Evolutionary conservation across 2,888 invertebrate genomes (phyloP).

Genomic region (Chydorus sphaericus): DNA sequence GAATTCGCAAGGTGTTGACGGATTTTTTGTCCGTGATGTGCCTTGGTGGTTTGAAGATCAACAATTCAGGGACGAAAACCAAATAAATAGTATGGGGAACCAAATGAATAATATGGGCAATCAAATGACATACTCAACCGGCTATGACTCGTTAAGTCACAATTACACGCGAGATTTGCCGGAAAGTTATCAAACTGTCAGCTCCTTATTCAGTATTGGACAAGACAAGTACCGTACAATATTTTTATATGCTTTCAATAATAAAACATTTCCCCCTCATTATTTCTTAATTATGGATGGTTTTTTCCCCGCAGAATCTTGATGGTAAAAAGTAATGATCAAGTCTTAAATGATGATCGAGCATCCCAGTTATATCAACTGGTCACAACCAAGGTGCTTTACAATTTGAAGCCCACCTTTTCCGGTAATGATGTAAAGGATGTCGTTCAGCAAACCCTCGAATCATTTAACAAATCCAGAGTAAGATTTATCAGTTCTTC

Average conservation of each 20-base stretch:
- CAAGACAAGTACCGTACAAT: not conserved
- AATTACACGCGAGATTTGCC: not conserved
- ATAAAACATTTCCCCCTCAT: no score
- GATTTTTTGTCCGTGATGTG: conserved; percentile 58
- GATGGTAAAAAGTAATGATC: not conserved
- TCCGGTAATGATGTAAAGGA: not conserved
- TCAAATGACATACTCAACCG: no score
- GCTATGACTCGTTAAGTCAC: not conserved
- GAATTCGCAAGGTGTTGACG: conserved; percentile 59
- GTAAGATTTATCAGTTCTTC: no score
- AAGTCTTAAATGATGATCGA: not conserved
- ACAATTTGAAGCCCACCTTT: not conserved
- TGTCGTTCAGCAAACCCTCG: not conserved
- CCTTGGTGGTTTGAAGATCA: conserved; percentile 35
- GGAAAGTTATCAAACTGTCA: not conserved
- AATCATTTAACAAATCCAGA: not conserved
- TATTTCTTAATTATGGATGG: no score
- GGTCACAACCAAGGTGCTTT: not conserved
- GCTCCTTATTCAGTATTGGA: no score
- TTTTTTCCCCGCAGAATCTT: no score
- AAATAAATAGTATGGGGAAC: not conserved
- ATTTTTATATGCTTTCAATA: no score
- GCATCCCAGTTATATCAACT: not conserved
- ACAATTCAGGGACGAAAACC: conserved; percentile 32
- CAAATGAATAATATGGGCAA: not conserved